Evolutionary conservation across 2,797 vertebrate genomes (phyloP).

Genomic region (Caiman crocodilus): DNA sequence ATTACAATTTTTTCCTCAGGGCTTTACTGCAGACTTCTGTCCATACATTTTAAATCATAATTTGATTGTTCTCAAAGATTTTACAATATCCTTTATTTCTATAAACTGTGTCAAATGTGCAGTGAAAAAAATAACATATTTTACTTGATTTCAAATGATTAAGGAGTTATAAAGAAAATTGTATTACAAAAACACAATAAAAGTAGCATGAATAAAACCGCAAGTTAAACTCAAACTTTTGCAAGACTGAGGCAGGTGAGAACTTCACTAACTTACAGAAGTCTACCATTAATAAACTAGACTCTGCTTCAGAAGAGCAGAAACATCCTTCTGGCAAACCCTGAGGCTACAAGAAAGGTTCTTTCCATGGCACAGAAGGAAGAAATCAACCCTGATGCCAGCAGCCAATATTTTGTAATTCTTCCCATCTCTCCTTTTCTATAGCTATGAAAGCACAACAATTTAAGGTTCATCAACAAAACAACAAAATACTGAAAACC

Average conservation of each 20-base stretch:
- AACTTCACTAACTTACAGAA: constrained; percentile 46
- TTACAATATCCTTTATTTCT: neutral
- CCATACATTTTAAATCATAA: neutral
- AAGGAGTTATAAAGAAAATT: neutral
- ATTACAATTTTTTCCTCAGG: rapidly evolving
- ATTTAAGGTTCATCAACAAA: neutral
- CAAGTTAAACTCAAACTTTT: constrained; percentile 14
- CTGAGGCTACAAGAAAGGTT: constrained; percentile 23
- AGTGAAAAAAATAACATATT: neutral
- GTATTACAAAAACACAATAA: neutral
- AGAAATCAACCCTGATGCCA: constrained; percentile 35
- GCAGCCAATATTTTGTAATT: neutral
- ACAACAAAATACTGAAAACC: neutral
- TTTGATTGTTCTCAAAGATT: neutral
- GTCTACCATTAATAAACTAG: constrained; percentile 53
- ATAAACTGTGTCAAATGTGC: neutral
- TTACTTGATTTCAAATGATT: neutral
- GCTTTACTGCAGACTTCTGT: neutral
- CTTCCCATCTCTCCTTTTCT: neutral
- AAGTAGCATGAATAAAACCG: constrained; percentile 48
- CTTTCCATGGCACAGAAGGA: constrained; percentile 15
- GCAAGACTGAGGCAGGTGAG: neutral
- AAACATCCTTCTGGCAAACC: constrained; percentile 47
- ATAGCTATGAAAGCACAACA: neutral
- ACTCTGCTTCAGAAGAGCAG: constrained; percentile 5